Percentiles rank a stretch among this genome's conserved stretches.
Conservation (phyloP, 23 tunicate species). For the Halocynthia roretzi region DNA sequence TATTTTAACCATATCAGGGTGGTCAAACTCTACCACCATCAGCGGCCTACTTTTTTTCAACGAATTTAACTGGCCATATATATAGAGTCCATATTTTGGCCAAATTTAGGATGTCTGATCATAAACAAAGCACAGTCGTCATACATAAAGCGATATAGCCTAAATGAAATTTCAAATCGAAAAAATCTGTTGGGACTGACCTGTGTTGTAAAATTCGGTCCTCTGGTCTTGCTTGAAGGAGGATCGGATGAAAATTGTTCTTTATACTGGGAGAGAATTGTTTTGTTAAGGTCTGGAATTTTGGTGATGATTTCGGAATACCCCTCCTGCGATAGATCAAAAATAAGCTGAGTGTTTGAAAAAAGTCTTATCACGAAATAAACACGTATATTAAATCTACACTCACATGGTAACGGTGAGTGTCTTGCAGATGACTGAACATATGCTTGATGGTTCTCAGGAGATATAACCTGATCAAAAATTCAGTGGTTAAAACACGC, state of each 20-base stretch:
- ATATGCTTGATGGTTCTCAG: slow-evolving; percentile 46
- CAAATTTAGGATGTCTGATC: too few species aligned
- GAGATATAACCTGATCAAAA: slow-evolving; percentile 47
- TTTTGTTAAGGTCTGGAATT: background rate
- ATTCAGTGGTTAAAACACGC: background rate
- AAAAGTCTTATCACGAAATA: background rate
- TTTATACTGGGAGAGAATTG: slow-evolving; percentile 11
- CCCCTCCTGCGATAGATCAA: slow-evolving; percentile 9
- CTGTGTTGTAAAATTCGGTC: slow-evolving; percentile 9
- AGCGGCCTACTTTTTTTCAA: too few species aligned
- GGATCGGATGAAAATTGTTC: slow-evolving; percentile 8
- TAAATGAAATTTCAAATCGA: too few species aligned
- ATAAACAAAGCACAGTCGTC: too few species aligned
- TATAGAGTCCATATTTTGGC: too few species aligned
- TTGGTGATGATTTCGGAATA: slow-evolving; percentile 17
- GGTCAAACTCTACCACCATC: too few species aligned
- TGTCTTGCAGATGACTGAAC: slow-evolving; percentile 54
- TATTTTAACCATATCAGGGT: too few species aligned
- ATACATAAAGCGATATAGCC: too few species aligned
- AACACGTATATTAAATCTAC: background rate
- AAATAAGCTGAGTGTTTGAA: background rate
- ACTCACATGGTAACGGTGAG: slow-evolving; percentile 49
- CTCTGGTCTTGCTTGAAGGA: background rate
- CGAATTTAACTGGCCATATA: too few species aligned
- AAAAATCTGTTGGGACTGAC: background rate